Evolutionary conservation across 1,140 invertebrate genomes (phyloP).

Genomic region (Drosophila subpulchrella): DNA sequence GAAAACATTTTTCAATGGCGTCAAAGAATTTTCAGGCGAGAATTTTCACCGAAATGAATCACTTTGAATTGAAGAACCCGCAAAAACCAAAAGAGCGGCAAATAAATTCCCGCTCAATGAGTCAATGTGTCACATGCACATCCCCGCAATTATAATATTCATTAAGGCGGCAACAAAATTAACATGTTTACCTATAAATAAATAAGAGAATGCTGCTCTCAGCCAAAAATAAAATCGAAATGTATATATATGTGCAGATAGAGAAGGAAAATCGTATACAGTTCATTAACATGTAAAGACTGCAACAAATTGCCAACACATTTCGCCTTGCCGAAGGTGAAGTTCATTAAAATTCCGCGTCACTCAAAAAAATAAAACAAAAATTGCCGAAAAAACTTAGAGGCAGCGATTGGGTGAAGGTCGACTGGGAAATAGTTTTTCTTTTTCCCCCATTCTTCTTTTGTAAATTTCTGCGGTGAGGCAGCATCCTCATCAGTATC

Average conservation of each 20-base stretch:
- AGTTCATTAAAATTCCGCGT: slow-evolving; percentile 81
- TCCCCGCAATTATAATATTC: slow-evolving; percentile 44
- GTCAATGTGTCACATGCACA: slow-evolving; percentile 71
- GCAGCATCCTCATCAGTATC: slow-evolving; percentile 1
- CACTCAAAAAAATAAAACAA: slow-evolving; percentile 49
- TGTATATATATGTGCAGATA: neutral
- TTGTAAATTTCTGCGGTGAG: neutral
- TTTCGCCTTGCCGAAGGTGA: slow-evolving; percentile 63
- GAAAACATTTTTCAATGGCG: slow-evolving; percentile 35
- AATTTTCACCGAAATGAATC: slow-evolving; percentile 55
- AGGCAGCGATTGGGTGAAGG: slow-evolving; percentile 68
- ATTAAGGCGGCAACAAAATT: slow-evolving; percentile 42
- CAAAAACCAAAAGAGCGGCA: slow-evolving; percentile 6
- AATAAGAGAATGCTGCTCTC: slow-evolving; percentile 12
- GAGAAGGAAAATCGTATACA: slow-evolving; percentile 14
- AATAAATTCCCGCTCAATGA: slow-evolving; percentile 59
- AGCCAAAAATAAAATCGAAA: slow-evolving; percentile 25
- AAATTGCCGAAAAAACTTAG: slow-evolving; percentile 30
- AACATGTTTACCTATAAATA: slow-evolving; percentile 54
- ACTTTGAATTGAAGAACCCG: neutral
- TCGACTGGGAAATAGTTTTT: slow-evolving; percentile 43
- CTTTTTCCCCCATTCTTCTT: slow-evolving; percentile 5
- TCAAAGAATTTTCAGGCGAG: slow-evolving; percentile 37
- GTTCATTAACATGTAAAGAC: slow-evolving; percentile 79
- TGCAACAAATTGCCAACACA: slow-evolving; percentile 49